Evolutionary conservation across 2,113 vertebrate species (phyloP).

Genomic region (Glareola pratincola): DNA sequence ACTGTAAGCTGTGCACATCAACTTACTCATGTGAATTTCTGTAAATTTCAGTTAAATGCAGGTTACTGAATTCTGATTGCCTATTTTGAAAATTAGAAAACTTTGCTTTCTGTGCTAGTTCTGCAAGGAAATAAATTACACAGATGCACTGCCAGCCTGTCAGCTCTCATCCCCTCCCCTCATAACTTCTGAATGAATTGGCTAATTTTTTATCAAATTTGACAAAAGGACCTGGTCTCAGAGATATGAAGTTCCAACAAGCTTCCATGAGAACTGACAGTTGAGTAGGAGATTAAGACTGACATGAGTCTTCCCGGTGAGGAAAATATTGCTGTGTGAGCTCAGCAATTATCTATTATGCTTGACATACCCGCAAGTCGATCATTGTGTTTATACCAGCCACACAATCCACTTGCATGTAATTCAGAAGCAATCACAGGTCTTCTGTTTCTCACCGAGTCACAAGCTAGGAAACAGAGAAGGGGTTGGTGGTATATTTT

Average conservation of each 20-base stretch:
- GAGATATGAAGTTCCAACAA: conserved; percentile 9
- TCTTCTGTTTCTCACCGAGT: background rate
- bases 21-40: background rate
- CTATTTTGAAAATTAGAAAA: background rate
- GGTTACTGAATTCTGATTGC: background rate
- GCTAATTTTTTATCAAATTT: conserved; percentile 41
- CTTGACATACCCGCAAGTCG: background rate
- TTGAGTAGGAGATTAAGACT: conserved; percentile 50
- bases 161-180: background rate
- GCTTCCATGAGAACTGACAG: conserved; percentile 53
- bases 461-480: background rate
- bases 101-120: background rate
- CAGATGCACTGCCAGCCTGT: background rate
- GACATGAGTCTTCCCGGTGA: conserved; percentile 10
- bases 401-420: background rate
- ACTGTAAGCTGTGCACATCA: background rate
- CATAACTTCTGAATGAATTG: conserved; percentile 1
- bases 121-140: background rate
- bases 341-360: conserved; percentile 25
- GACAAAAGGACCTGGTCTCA: conserved; percentile 7
- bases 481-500: background rate
- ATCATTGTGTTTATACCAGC: background rate
- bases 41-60: background rate
- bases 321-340: conserved; percentile 48
- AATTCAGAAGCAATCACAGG: background rate